phyloP scores from a whole-genome alignment of 1,140 invertebrate species.

The Teleogryllus occipitalis region DNA sequence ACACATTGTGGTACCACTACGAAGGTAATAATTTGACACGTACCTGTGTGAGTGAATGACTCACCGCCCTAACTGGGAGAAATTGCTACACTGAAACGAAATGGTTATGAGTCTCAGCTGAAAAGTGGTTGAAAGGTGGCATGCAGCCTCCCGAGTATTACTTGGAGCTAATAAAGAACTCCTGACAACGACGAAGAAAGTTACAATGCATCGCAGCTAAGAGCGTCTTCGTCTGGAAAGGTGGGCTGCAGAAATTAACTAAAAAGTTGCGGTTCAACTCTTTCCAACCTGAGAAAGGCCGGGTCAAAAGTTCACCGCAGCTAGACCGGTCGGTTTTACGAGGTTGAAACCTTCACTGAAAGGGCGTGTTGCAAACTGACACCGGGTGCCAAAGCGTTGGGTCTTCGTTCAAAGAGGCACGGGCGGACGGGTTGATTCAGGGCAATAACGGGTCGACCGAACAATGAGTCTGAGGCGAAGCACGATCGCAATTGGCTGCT shows the following conservation, averaged over 20 bases:
- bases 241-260: background rate
- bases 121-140: background rate
- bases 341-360: background rate
- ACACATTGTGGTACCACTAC: too few relatives aligned
- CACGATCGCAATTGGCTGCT: too few relatives aligned
- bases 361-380: too few relatives aligned
- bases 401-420: too few relatives aligned
- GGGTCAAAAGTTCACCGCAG: background rate
- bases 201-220: too few relatives aligned
- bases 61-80: background rate
- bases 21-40: too few relatives aligned
- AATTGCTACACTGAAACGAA: background rate
- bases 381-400: too few relatives aligned
- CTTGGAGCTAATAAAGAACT: background rate
- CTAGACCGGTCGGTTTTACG: background rate
- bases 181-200: background rate
- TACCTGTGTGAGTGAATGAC: too few relatives aligned
- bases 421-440: too few relatives aligned
- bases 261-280: background rate
- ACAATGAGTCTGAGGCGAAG: too few relatives aligned
- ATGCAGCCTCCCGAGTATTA: background rate
- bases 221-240: background rate
- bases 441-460: too few relatives aligned
- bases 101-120: background rate
- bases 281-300: background rate